Evolutionary conservation across 2,888 invertebrate genomes (phyloP).

Genomic region (Drosophila paramelanica): DNA sequence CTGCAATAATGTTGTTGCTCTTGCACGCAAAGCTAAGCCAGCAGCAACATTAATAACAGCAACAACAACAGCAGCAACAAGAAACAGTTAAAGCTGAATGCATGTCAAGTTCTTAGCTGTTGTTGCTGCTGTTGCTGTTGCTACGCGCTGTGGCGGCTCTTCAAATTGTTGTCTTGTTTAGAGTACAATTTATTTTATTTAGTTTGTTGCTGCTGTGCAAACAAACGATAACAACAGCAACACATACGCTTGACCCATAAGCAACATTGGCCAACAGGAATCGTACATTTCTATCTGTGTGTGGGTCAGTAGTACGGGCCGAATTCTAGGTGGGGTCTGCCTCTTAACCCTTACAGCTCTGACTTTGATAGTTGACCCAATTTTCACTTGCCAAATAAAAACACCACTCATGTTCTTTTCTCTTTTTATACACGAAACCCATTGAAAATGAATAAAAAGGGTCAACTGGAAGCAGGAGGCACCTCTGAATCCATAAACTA

Average conservation of each 20-base stretch:
- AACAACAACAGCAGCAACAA: conserved; percentile 32
- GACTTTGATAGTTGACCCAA: conserved; percentile 80
- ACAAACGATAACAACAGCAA: conserved; percentile 30
- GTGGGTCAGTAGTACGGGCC: conserved; percentile 3
- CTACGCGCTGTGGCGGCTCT: conserved; percentile 18
- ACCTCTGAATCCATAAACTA: too few species aligned
- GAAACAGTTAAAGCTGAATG: conserved; percentile 53
- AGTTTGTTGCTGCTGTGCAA: conserved; percentile 59
- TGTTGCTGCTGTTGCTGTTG: conserved; percentile 25
- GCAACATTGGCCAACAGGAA: conserved; percentile 78
- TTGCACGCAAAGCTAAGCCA: conserved; percentile 61
- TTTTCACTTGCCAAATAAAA: conserved; percentile 67
- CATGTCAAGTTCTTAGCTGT: conserved; percentile 65
- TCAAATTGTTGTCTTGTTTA: conserved; percentile 62
- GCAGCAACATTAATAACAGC: conserved; percentile 33
- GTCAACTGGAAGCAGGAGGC: too few species aligned
- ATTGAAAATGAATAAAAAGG: too few species aligned
- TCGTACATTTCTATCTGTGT: conserved; percentile 27
- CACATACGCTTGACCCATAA: conserved; percentile 73
- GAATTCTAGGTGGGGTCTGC: conserved; percentile 10
- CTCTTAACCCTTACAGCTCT: conserved; percentile 76
- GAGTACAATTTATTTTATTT: conserved; percentile 75
- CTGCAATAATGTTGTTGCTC: conserved; percentile 53
- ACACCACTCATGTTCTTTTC: conserved; percentile 58
- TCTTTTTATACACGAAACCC: conserved; percentile 8